Evolutionary conservation across 2,797 vertebrate species (phyloP), one percentile per base, ranked within the genome.

Genomic region (Sandelia bainsii): DNA sequence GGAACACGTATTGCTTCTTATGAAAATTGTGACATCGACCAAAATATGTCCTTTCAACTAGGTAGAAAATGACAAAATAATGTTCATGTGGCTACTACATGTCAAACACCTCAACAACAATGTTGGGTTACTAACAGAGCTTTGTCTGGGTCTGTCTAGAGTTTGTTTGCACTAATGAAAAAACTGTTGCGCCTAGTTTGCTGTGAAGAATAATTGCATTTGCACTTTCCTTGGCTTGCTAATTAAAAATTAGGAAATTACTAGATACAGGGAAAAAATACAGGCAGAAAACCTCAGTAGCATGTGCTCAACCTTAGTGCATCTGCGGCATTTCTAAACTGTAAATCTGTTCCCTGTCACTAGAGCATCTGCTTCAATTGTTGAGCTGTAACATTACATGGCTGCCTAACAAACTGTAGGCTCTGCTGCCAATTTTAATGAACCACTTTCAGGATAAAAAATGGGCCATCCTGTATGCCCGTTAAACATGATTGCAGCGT

Each of bases 351-450:
- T 64, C 59, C 34, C 8, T 62, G 56, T 69, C 67, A 82, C 42
- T 10, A 14, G 65, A 54, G 69, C 71, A 72, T 76, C 64, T 29
- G 75, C 68, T 62, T 58, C 68, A 79, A n/a, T 50, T 58, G 74
- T 69, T 69, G 60, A 68, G 45, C 70, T 79, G 70, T 60, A 74
- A 61, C 63, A 64, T 86, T 57, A 72, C 63, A 52, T 46, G 57
- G 40, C 29, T 72, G 73, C 56, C 34, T 53, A 62, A 66, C 34
- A 78, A 69, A 75, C 52, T 69, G 52, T 59, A 34, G 58, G 39
- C 32, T 60, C 39, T 40, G 34, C 53, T 76, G 72, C 52, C 82
- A 70, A 17, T 70, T 81, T 83, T 66, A 77, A 84, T 81, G 60
- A 84, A 65, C 34, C 8, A 5, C 64, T 58, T 27, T 65, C 62